Conservation (phyloP, 2,888 invertebrate species). For the Sclerodermus sp. region DNA sequence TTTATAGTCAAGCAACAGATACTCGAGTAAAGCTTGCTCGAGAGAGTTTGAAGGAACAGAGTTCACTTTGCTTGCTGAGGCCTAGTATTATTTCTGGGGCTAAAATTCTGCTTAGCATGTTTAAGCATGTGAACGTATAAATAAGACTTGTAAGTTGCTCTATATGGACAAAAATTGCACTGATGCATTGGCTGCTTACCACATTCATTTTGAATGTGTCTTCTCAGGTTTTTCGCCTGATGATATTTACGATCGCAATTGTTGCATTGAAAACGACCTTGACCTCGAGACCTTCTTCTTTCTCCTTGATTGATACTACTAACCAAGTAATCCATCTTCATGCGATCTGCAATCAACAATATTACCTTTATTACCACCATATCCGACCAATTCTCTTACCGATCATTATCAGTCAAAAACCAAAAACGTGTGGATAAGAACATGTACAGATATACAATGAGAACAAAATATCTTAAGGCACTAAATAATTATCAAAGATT, state of each 20-base stretch:
- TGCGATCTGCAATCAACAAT: constrained; percentile 39
- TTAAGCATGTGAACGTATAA: constrained; percentile 47
- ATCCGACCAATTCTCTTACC: too few relatives aligned
- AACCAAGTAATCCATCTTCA: constrained; percentile 19
- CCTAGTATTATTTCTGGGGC: too few relatives aligned
- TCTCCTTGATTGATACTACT: constrained; percentile 5
- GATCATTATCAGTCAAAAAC: too few relatives aligned
- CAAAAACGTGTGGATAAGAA: too few relatives aligned
- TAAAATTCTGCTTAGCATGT: not conserved
- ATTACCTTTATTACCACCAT: not conserved
- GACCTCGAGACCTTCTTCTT: constrained; percentile 43
- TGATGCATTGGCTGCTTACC: constrained; percentile 55
- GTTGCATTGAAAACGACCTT: constrained; percentile 53
- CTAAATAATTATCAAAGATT: too few relatives aligned
- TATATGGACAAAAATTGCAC: constrained; percentile 52
- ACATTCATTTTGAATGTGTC: constrained; percentile 61
- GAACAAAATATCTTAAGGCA: too few relatives aligned
- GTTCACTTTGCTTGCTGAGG: too few relatives aligned
- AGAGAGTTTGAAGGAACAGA: too few relatives aligned
- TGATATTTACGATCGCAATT: constrained; percentile 62
- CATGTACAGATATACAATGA: too few relatives aligned
- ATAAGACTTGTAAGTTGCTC: constrained; percentile 57
- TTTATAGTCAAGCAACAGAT: too few relatives aligned
- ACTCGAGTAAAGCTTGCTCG: too few relatives aligned
- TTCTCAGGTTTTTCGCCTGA: constrained; percentile 61